Base-by-base conservation (phyloP, 2,888 invertebrate species). In the Tenthredo amoena region DNA sequence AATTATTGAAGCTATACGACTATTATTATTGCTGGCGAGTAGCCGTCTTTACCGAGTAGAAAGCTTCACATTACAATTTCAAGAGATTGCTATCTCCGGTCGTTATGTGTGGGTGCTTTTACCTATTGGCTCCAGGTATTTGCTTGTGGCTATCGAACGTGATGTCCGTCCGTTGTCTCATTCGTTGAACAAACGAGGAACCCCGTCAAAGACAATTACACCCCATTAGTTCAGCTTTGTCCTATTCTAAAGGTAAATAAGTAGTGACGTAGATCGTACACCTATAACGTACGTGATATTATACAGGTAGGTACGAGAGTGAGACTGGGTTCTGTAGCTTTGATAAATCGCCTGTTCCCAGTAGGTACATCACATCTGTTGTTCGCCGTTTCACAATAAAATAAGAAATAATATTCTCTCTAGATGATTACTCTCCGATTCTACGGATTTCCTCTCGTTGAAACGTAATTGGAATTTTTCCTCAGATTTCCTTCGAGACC, bases 401-500 rank as follows among this genome's bases (percentile, higher is more conserved):
- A 40, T 26, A 40, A 26, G 47, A 26, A 12, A 37, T 18, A 34
- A 77, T 50, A 77, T 77, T 77, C 31, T 34, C 26, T n/a, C 50
- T 31, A 10, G n/a, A 77, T 55, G 77, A 50, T 77, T 77, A 55
- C 55, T 37, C 77, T 55, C 55, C 40, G 81, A 58, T 58, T 50
- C 7, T n/a, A 26, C 37, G 26, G 81, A 58, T 62, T 58, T 62
- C n/a, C 10, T 21, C 58, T 62, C 62, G 81, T 81, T 62, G 43
- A 37, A 81, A 81, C 26, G 81, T 81, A 81, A 81, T 81, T 81
- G 81, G 26, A 40, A 81, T 62, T 62, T 77, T 58, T 50, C 74
- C 40, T 40, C 31, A 62, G 81, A 81, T 81, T 81, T 81, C 81
- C 81, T 81, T 62, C 40, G 81, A 81, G 81, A 81, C 62, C 77